Evolutionary conservation across 2,113 vertebrate species (phyloP).

Genomic region (Burhinus oedicnemus): DNA sequence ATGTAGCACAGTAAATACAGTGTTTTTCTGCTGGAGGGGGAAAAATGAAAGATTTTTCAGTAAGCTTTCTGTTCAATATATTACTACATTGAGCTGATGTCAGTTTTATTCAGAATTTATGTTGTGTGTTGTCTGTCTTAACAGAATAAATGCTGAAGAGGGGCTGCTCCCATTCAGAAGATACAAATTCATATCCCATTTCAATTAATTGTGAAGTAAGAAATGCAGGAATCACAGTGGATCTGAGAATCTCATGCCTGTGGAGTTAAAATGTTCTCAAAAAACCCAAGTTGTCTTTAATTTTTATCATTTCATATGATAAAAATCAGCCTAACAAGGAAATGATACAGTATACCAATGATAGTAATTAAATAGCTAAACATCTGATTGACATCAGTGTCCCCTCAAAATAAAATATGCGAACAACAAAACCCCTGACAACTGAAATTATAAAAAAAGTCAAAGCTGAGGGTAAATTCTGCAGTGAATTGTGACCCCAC

Average conservation of each 20-base stretch:
- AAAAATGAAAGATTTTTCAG: not conserved
- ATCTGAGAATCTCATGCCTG: not conserved
- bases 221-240: not conserved
- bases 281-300: not conserved
- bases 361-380: not conserved
- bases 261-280: not conserved
- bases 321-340: not conserved
- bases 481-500: not conserved
- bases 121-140: not conserved
- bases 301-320: not conserved
- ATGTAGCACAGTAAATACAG: not conserved
- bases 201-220: not conserved
- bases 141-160: not conserved
- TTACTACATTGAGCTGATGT: not conserved
- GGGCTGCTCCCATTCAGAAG: not conserved
- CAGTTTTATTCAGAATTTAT: not conserved
- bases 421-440: not conserved
- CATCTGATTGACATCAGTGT: not conserved
- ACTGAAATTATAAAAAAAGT: not conserved
- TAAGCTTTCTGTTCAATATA: not conserved
- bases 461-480: not conserved
- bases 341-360: not conserved
- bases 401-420: not conserved
- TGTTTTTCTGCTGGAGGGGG: not conserved
- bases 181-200: not conserved